These are phyloP conservation scores for Aradophagus sp. DNA, from an alignment of 1,140 invertebrate genomes.

Conservation along the genomic window DNA sequence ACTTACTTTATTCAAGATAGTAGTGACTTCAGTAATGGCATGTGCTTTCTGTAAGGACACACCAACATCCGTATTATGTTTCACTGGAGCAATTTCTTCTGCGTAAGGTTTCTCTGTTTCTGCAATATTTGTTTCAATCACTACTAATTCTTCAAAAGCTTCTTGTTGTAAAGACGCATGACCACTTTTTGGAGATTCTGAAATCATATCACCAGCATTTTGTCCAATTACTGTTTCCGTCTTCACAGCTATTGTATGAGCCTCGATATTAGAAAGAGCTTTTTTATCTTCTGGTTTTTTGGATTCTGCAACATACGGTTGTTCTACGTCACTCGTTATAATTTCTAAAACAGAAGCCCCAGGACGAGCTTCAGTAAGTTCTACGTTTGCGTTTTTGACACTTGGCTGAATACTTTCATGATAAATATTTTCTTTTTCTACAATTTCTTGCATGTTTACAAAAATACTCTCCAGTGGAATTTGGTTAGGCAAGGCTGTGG, in stretches of 20 bases:
- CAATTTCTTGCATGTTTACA: slow-evolving; percentile 74
- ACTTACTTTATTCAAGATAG: slow-evolving; percentile 60
- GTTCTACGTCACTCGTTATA: slow-evolving; percentile 76
- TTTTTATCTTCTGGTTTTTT: slow-evolving; percentile 65
- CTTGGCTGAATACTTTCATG: slow-evolving; percentile 70
- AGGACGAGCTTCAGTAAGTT: slow-evolving; percentile 72
- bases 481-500: slow-evolving; percentile 72
- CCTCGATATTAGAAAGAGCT: slow-evolving; percentile 70
- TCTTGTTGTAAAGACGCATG: slow-evolving; percentile 75
- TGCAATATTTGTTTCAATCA: slow-evolving; percentile 76
- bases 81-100: slow-evolving; percentile 61
- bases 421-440: slow-evolving; percentile 77
- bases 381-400: slow-evolving; percentile 72
- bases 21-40: slow-evolving; percentile 62
- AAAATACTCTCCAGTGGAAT: slow-evolving; percentile 74
- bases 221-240: slow-evolving; percentile 74
- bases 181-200: slow-evolving; percentile 65
- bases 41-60: slow-evolving; percentile 62
- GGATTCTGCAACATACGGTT: slow-evolving; percentile 65
- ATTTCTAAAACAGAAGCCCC: slow-evolving; percentile 75
- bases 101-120: slow-evolving; percentile 74
- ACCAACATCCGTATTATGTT: slow-evolving; percentile 65
- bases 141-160: slow-evolving; percentile 75
- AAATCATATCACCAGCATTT: slow-evolving; percentile 68
- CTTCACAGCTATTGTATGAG: slow-evolving; percentile 74